Evolutionary conservation across 2,797 vertebrate species (phyloP).

Genomic region (Scolopax rusticola): DNA sequence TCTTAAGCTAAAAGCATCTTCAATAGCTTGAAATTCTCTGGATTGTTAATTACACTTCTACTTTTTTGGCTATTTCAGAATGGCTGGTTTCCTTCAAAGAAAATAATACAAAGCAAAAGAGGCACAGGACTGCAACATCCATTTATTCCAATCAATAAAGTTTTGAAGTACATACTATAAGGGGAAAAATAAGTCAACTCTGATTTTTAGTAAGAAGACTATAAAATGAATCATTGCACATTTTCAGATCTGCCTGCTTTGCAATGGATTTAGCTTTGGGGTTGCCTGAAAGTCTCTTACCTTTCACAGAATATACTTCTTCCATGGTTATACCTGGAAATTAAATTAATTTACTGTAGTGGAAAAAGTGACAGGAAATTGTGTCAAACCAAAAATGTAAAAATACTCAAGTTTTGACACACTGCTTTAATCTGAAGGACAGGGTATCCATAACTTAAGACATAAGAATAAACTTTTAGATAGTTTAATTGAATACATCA

Average conservation of each 20-base stretch:
- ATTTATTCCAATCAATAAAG: neutral
- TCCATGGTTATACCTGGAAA: neutral
- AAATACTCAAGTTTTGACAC: neutral
- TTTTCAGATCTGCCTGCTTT: slow-evolving; percentile 12
- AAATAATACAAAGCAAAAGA: neutral
- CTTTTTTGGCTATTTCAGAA: neutral
- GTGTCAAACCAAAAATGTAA: slow-evolving; percentile 21
- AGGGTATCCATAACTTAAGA: neutral
- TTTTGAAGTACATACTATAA: neutral
- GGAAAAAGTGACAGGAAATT: neutral
- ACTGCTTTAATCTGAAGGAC: neutral
- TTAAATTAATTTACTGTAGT: slow-evolving; percentile 4
- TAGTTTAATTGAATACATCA: neutral
- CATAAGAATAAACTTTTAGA: neutral
- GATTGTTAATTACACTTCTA: neutral
- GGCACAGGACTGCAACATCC: fast-evolving
- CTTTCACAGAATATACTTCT: slow-evolving; percentile 12
- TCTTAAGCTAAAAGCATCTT: neutral
- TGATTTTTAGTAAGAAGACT: neutral
- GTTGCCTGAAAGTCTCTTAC: neutral
- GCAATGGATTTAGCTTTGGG: neutral
- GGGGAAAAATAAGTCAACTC: neutral
- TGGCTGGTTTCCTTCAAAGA: neutral
- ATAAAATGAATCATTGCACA: neutral
- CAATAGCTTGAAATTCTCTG: neutral